These are phyloP conservation scores for Gisinianus flammeolus DNA, from an alignment of 2,888 invertebrate genomes.

Conservation along the genomic window DNA sequence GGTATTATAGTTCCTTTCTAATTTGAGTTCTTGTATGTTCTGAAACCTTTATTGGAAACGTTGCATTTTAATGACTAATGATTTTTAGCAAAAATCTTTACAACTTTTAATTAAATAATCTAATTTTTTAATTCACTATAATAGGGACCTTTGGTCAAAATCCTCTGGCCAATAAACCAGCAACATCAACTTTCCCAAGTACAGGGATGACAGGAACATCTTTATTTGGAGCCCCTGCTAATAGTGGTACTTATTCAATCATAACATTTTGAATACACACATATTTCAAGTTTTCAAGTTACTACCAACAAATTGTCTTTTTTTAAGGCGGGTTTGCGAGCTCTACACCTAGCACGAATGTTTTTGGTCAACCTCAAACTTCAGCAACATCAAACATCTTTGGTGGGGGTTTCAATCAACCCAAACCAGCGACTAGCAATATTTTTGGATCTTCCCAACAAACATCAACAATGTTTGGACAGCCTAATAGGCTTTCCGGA, in stretches of 20 bases:
- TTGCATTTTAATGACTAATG: too few relatives aligned
- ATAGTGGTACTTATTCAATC: constrained; percentile 10
- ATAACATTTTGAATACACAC: too few relatives aligned
- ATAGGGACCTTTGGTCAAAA: constrained; percentile 35
- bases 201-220: constrained; percentile 33
- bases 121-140: too few relatives aligned
- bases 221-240: constrained; percentile 34
- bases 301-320: too few relatives aligned
- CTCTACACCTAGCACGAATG: constrained; percentile 40
- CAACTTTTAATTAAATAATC: too few relatives aligned
- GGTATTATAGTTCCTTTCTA: too few relatives aligned
- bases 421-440: constrained; percentile 45
- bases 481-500: constrained; percentile 44
- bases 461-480: constrained; percentile 49
- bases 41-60: too few relatives aligned
- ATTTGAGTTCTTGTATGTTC: too few relatives aligned
- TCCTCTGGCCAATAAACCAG: constrained; percentile 29
- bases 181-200: constrained; percentile 36
- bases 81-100: too few relatives aligned
- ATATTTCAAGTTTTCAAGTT: too few relatives aligned
- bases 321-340: constrained; percentile 40
- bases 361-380: constrained; percentile 54
- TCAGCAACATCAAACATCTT: constrained; percentile 48
- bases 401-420: constrained; percentile 49
- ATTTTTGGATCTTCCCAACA: constrained; percentile 52